A percentile compares a stretch with the other conserved stretches of the same genome.
phyloP scores from a whole-genome alignment of 2,113 vertebrate genomes.

The Catagonus wagneri region DNA sequence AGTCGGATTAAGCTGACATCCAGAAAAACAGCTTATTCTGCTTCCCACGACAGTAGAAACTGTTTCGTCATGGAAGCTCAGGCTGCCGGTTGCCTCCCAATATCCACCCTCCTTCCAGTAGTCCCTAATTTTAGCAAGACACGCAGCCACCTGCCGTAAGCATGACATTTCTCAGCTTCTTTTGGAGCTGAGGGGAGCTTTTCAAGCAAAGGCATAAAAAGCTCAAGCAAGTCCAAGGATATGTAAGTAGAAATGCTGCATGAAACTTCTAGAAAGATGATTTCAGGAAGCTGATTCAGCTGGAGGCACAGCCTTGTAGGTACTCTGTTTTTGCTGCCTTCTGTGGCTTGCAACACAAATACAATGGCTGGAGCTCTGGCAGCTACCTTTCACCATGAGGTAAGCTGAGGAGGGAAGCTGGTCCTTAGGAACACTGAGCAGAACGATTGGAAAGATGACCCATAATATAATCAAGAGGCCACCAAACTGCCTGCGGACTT shows the following conservation, averaged over 20 bases:
- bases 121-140: neutral
- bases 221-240: neutral
- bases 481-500: fast-evolving
- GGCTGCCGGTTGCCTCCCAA: neutral
- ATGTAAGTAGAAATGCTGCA: neutral
- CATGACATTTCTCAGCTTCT: too few relatives aligned
- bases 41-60: fast-evolving
- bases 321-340: neutral
- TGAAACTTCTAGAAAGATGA: neutral
- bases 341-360: neutral
- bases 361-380: neutral
- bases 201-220: neutral
- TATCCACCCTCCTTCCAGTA: neutral
- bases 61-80: neutral
- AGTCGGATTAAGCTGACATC: too few relatives aligned
- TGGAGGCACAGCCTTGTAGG: neutral
- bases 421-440: too few relatives aligned
- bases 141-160: fast-evolving
- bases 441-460: neutral
- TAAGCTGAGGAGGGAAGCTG: neutral
- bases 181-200: neutral
- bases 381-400: neutral
- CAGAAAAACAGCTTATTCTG: neutral
- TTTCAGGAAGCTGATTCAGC: neutral
- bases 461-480: fast-evolving